Percentiles rank a stretch among this genome's conserved stretches.
These are phyloP conservation scores for Drosophila orena DNA, from an alignment of 1,140 invertebrate species.

Conservation along the genomic window DNA sequence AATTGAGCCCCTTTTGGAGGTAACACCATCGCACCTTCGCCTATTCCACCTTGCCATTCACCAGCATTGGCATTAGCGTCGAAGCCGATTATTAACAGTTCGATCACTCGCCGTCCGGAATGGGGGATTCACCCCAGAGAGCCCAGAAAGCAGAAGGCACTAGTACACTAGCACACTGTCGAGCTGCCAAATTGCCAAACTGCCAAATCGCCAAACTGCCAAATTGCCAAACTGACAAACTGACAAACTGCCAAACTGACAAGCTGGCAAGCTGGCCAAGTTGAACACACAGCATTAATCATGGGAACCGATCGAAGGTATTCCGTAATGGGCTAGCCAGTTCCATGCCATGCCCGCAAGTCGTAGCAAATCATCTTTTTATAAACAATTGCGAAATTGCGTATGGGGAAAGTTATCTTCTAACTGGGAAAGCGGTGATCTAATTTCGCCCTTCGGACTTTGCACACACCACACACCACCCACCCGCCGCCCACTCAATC, in stretches of 20 bases:
- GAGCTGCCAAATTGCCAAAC: too few species aligned
- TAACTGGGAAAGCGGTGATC: conserved; percentile 25
- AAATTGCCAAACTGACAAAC: too few species aligned
- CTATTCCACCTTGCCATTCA: not conserved
- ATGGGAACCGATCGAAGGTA: conserved; percentile 28
- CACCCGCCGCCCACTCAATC: too few species aligned
- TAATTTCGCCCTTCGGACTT: conserved; percentile 25
- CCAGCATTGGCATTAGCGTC: conserved; percentile 1
- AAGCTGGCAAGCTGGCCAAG: too few species aligned
- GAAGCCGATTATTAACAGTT: conserved; percentile 36
- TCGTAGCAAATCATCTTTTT: conserved; percentile 39
- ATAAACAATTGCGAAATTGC: conserved; percentile 39
- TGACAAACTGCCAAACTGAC: too few species aligned
- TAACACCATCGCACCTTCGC: not conserved
- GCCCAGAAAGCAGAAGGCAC: conserved; percentile 1
- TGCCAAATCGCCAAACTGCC: too few species aligned
- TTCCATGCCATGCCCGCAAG: too few species aligned
- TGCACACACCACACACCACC: too few species aligned
- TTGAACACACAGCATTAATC: conserved; percentile 30
- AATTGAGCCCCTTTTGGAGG: too few species aligned
- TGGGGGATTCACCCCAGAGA: conserved; percentile 26
- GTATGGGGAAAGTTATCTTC: conserved; percentile 1
- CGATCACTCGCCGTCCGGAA: conserved; percentile 18
- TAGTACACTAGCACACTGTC: not conserved
- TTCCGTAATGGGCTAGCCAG: conserved; percentile 12